A percentile compares a stretch with the other conserved stretches of the same genome.
Conservation (phyloP, 1,140 invertebrate genomes). For the Rhopalosiphum maidis region DNA sequence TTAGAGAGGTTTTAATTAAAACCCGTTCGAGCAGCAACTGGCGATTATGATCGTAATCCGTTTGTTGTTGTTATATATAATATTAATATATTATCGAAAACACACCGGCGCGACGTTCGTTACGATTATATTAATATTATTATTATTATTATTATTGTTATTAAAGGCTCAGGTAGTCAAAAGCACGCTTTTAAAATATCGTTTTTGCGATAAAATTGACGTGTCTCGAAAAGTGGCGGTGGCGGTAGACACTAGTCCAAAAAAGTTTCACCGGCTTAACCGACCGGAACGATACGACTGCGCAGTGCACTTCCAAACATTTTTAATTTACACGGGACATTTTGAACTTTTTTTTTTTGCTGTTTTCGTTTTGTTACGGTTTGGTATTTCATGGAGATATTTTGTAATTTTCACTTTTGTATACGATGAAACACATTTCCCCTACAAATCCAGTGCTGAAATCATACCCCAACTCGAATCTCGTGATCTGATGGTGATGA, state of each 20-base stretch:
- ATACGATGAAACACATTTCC: not conserved
- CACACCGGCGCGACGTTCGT: not conserved
- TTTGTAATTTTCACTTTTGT: not conserved
- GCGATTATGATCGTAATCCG: constrained; percentile 56
- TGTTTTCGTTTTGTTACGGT: not conserved
- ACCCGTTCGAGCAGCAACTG: constrained; percentile 51
- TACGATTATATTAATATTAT: constrained; percentile 36
- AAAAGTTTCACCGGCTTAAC: constrained; percentile 48
- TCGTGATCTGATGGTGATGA: not conserved
- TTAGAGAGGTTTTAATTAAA: constrained; percentile 57
- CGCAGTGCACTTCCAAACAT: not conserved
- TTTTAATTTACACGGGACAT: not conserved
- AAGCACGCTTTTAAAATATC: constrained; percentile 44
- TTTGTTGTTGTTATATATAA: constrained; percentile 33
- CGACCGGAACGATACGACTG: constrained; percentile 44
- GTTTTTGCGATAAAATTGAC: constrained; percentile 47
- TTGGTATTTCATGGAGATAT: not conserved
- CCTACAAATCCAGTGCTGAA: not conserved
- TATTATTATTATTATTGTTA: constrained; percentile 7
- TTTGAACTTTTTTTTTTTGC: not conserved
- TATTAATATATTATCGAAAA: constrained; percentile 40
- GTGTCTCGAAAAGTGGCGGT: not conserved
- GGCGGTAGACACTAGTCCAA: not conserved
- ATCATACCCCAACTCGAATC: not conserved
- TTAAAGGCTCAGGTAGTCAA: constrained; percentile 5